Evolutionary conservation across 2,797 vertebrate genomes (phyloP).

Genomic region (Tragelaphus oryx): DNA sequence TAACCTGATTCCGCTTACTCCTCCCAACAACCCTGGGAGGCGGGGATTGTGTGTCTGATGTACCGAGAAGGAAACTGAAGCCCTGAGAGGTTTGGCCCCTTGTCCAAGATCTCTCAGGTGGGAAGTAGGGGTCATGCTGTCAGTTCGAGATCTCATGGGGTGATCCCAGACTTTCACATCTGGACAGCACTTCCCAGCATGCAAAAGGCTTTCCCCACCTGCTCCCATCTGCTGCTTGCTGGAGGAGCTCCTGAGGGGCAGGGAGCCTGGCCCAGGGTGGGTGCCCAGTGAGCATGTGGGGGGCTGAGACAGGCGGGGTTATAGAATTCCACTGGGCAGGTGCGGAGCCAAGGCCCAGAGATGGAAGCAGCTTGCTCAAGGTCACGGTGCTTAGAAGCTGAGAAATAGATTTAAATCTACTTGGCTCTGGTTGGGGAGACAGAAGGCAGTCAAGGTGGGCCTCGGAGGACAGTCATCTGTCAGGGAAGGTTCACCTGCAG

Average conservation of each 20-base stretch:
- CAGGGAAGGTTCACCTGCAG: neutral
- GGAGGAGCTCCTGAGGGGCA: neutral
- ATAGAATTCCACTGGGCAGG: neutral
- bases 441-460: neutral
- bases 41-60: neutral
- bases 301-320: neutral
- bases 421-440: neutral
- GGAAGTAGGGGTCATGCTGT: neutral
- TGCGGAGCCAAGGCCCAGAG: neutral
- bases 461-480: neutral
- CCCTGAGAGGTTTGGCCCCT: neutral
- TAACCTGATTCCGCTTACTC: neutral
- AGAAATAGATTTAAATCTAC: neutral
- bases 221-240: neutral
- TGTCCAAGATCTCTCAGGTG: neutral
- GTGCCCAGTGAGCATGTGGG: fast-evolving
- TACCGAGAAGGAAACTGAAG: neutral
- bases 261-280: neutral
- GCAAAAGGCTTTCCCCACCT: neutral
- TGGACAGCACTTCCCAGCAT: neutral
- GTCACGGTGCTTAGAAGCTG: neutral
- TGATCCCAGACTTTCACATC: neutral
- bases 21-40: neutral
- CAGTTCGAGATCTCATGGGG: neutral
- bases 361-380: neutral